Evolutionary conservation across 2,888 invertebrate genomes (phyloP).

Genomic region (Drosophila greeni): DNA sequence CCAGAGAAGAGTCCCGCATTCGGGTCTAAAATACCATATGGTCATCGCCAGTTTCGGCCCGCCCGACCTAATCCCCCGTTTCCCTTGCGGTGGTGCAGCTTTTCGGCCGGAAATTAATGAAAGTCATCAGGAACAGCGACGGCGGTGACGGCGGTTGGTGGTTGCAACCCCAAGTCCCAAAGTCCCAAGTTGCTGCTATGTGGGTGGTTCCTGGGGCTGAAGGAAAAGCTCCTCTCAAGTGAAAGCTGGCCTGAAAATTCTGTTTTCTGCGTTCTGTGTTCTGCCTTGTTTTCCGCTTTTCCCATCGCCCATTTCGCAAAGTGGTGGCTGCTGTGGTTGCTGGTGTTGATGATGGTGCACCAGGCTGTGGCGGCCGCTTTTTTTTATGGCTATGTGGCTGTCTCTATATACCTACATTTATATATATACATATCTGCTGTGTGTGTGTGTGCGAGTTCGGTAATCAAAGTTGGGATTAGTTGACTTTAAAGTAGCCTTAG

Average conservation of each 20-base stretch:
- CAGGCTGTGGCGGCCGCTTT: conserved; percentile 34
- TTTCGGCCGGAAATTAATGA: conserved; percentile 56
- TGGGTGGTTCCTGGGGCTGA: conserved; percentile 25
- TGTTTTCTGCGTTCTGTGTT: conserved; percentile 9
- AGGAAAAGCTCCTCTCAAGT: conserved; percentile 39
- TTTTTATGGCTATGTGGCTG: conserved; percentile 28
- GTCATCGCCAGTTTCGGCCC: conserved; percentile 4
- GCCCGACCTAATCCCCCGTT: conserved; percentile 6
- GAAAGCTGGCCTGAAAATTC: conserved; percentile 33
- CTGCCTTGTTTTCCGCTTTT: conserved; percentile 13
- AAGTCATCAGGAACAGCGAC: conserved; percentile 47
- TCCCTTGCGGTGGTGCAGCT: conserved; percentile 30
- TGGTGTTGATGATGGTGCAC: conserved; percentile 41
- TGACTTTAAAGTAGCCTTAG: conserved; percentile 42
- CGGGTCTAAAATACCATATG: conserved; percentile 3
- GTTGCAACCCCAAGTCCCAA: conserved; percentile 33
- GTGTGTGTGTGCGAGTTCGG: conserved; percentile 11
- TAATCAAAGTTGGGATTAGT: conserved; percentile 46
- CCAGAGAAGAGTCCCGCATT: conserved; percentile 1
- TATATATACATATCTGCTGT: neutral
- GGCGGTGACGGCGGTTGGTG: conserved; percentile 33
- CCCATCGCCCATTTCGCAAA: conserved; percentile 9
- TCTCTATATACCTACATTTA: conserved; percentile 1
- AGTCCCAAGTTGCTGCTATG: conserved; percentile 29
- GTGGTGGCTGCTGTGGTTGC: conserved; percentile 37